Evolutionary conservation across 2,888 invertebrate genomes (phyloP), one percentile per base, ranked within the genome.

Genomic region (Ligdia adustata): DNA sequence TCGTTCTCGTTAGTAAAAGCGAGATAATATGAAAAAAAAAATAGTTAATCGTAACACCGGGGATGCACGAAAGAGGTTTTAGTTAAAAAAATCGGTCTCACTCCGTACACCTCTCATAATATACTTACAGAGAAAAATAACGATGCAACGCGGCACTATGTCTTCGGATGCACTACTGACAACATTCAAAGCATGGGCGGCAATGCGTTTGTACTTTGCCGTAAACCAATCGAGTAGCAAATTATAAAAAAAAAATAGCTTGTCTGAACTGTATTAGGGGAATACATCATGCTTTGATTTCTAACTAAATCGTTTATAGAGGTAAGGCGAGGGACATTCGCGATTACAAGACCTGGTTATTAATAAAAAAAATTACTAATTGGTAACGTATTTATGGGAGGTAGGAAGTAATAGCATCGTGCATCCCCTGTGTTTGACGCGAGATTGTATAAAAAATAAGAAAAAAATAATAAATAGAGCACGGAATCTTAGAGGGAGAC

Each of bases 381-480:
- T 43, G 55, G 56, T 53, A 45, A 75, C 61, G 59, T 65, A 52
- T 65, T 64, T 60, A 64, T 76, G 79, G 82, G 83, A 84, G 82
- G 71, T 76, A 79, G 84, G 81, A 80, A 81, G 72, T 76, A 75
- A 70, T 81, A 89, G 90, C 88, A 90, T 83, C 90, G 90, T 90
- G 90, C 90, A 90, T 90, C 90, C 90, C 90, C 90, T 83, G 84
- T 79, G 76, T 81, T 18, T 76, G 84, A 81, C 89, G 88, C 88
- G 88, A 84, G 75, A 79, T 67, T 73, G 71, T 69, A 69, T 69
- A 59, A 64, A 69, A 71, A 72, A 67, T 69, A 71, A 74, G 69
- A 71, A 69, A 73, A 71, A 69, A 67, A 70, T 22, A 22, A 22
- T 22, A 63, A 68, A 69, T 72, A 78, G 84, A 86, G 83, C 85